Percentiles rank a stretch among this genome's conserved stretches.
Evolutionary conservation across 2,888 invertebrate species (phyloP).

Genomic region (Hirudinaria manillensis): DNA sequence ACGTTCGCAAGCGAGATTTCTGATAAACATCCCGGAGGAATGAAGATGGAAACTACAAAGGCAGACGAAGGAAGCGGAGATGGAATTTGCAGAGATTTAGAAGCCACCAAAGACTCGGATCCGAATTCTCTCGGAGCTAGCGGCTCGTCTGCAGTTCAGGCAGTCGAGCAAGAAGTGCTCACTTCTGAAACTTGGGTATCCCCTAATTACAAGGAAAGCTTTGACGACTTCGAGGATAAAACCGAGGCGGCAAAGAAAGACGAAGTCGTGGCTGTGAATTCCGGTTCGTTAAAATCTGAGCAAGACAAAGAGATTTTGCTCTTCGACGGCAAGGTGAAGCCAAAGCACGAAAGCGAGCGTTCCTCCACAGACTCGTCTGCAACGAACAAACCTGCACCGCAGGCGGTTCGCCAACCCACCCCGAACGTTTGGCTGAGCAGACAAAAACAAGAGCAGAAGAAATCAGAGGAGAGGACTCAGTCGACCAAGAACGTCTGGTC

Average conservation of each 20-base stretch:
- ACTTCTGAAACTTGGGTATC: background rate
- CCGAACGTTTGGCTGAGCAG: slow-evolving; percentile 4
- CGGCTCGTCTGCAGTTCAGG: no score
- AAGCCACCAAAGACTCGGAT: background rate
- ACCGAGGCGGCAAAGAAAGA: background rate
- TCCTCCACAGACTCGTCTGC: background rate
- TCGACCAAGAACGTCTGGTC: slow-evolving; percentile 8
- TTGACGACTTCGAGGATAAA: background rate
- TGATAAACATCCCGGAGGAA: background rate
- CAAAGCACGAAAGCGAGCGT: background rate
- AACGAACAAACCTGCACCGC: background rate
- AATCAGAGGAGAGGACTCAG: background rate
- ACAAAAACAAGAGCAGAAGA: slow-evolving; percentile 12
- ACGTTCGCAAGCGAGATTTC: background rate
- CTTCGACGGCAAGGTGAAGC: no score
- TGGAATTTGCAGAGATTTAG: background rate
- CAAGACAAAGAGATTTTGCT: no score
- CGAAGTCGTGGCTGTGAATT: background rate
- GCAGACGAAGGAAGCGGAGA: slow-evolving; percentile 5
- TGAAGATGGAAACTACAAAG: background rate
- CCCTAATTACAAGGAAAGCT: slow-evolving; percentile 1
- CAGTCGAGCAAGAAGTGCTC: background rate
- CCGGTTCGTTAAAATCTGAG: background rate
- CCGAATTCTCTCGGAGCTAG: background rate
- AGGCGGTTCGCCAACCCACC: background rate